Percentiles rank a stretch among this genome's conserved stretches.
Conservation (phyloP, 2,113 vertebrate species). For the Ictalurus punctatus region DNA sequence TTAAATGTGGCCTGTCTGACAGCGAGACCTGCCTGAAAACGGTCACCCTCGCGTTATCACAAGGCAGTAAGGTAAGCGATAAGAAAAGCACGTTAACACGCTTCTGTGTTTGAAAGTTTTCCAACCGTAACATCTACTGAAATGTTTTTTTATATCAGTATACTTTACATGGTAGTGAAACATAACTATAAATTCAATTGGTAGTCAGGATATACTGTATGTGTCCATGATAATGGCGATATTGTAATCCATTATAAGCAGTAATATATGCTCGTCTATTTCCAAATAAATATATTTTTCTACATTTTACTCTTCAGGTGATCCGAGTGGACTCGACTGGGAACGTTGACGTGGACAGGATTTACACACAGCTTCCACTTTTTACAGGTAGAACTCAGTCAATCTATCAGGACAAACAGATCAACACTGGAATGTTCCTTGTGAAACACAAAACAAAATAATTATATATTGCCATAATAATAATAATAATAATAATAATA, state of each 20-base stretch:
- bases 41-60: conserved; percentile 71
- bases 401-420: conserved; percentile 22
- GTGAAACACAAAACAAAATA: neutral
- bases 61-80: conserved; percentile 72
- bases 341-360: conserved; percentile 78
- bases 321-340: conserved; percentile 76
- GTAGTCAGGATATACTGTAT: neutral
- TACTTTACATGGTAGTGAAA: neutral
- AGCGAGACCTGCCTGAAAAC: conserved; percentile 83
- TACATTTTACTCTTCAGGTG: conserved; percentile 67
- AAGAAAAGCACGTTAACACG: neutral
- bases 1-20: conserved; percentile 79
- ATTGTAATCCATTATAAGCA: neutral
- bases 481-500: too few relatives aligned
- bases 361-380: conserved; percentile 81
- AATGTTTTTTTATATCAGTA: neutral
- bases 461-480: too few relatives aligned
- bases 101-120: neutral
- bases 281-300: neutral
- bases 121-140: neutral
- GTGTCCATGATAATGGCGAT: neutral
- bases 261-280: neutral
- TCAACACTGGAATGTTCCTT: neutral
- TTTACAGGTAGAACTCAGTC: conserved; percentile 71
- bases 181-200: neutral